Percentiles rank a stretch among this genome's conserved stretches.
Conservation (phyloP, 1,140 invertebrate species). For the Drosophila pandora region DNA sequence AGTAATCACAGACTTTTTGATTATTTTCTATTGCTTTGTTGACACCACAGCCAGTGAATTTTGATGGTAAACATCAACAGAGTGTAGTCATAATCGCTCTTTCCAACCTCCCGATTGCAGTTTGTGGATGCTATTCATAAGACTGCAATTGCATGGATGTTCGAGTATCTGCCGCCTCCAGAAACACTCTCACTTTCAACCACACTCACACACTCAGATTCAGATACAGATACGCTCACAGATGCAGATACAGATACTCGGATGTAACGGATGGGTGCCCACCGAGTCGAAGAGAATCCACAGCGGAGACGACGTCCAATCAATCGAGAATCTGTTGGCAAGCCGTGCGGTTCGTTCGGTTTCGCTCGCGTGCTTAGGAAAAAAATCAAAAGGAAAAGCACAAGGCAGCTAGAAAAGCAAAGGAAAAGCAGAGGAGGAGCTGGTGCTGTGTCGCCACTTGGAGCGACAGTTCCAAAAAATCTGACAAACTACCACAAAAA, state of each 20-base stretch:
- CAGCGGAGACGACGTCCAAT: slow-evolving; percentile 36
- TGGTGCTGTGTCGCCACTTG: slow-evolving; percentile 46
- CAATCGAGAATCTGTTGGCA: slow-evolving; percentile 69
- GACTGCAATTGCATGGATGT: slow-evolving; percentile 7
- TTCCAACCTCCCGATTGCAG: slow-evolving; percentile 4
- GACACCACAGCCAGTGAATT: background rate
- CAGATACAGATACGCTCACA: slow-evolving; percentile 7
- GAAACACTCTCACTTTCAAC: slow-evolving; percentile 41
- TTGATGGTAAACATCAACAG: slow-evolving; percentile 40
- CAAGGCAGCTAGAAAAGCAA: background rate
- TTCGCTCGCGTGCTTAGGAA: slow-evolving; percentile 38
- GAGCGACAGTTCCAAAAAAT: slow-evolving; percentile 73
- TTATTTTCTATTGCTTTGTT: background rate
- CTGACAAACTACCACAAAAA: slow-evolving; percentile 45
- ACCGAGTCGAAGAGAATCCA: slow-evolving; percentile 62
- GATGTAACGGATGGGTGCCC: slow-evolving; percentile 32
- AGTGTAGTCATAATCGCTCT: slow-evolving; percentile 26
- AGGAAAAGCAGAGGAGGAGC: slow-evolving; percentile 32
- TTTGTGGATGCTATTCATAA: slow-evolving; percentile 38
- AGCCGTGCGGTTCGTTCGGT: slow-evolving; percentile 62
- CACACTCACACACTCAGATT: slow-evolving; percentile 18
- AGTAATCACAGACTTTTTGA: background rate
- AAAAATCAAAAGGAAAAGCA: slow-evolving; percentile 16
- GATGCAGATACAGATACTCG: slow-evolving; percentile 17
- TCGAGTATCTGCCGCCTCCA: slow-evolving; percentile 18